Evolutionary conservation across 2,888 invertebrate genomes (phyloP).

Genomic region (Alsophila aescularia): DNA sequence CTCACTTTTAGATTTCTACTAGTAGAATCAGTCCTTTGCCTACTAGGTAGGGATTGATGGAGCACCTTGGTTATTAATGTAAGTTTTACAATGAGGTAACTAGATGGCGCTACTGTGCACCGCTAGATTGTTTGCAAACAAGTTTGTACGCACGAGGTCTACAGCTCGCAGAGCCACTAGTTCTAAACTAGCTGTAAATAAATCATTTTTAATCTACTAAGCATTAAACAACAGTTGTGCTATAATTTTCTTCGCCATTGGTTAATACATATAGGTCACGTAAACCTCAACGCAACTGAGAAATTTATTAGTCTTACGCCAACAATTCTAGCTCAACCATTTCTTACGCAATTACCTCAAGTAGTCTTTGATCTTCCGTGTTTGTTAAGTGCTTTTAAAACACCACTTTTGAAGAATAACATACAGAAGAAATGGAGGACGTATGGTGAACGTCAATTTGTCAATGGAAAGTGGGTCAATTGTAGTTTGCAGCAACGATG

Average conservation of each 20-base stretch:
- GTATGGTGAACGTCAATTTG: conserved; percentile 2
- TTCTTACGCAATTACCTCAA: conserved; percentile 8
- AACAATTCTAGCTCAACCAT: neutral
- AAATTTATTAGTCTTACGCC: neutral
- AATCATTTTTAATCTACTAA: too few relatives aligned
- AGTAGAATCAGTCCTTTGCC: too few relatives aligned
- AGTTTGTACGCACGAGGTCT: too few relatives aligned
- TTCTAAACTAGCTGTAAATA: too few relatives aligned
- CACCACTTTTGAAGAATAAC: conserved; percentile 19
- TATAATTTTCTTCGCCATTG: neutral
- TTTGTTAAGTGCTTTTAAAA: conserved; percentile 15
- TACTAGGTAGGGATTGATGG: too few relatives aligned
- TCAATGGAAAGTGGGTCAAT: conserved; percentile 6
- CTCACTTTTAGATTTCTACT: too few relatives aligned
- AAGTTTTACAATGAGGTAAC: too few relatives aligned
- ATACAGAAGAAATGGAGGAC: conserved; percentile 1
- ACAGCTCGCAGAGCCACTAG: too few relatives aligned
- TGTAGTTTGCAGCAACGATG: neutral
- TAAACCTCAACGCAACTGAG: neutral
- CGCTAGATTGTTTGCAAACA: too few relatives aligned
- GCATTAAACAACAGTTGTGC: neutral
- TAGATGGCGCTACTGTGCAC: too few relatives aligned
- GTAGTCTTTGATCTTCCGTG: conserved; percentile 11
- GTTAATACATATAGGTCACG: neutral
- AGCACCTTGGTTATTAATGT: too few relatives aligned